Conservation (phyloP, 2,113 vertebrate genomes). For the Gnathonemus echidnorhynchus region DNA sequence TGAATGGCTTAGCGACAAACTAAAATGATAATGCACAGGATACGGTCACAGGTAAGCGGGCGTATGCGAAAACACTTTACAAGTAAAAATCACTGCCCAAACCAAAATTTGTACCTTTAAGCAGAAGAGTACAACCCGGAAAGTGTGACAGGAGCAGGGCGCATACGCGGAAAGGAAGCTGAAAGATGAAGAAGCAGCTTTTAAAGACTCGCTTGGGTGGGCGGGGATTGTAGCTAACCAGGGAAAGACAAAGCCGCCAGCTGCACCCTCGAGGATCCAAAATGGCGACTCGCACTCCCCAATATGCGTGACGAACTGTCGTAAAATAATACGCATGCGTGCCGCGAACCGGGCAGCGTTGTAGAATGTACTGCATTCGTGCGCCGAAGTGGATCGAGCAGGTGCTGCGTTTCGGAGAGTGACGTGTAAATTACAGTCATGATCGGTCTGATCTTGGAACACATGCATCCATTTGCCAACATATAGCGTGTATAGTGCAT, state of each 20-base stretch:
- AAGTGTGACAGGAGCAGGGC: neutral
- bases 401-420: neutral
- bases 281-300: neutral
- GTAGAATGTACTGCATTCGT: neutral
- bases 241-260: neutral
- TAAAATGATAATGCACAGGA: neutral
- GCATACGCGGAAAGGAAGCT: neutral
- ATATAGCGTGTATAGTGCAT: neutral
- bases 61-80: neutral
- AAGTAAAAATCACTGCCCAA: neutral
- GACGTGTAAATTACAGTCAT: neutral
- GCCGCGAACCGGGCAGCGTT: neutral
- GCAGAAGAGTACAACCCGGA: neutral
- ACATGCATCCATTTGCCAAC: neutral
- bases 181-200: neutral
- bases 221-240: neutral
- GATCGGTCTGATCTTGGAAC: neutral
- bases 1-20: neutral
- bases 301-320: neutral
- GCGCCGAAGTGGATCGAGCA: neutral
- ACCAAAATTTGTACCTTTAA: neutral
- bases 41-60: neutral
- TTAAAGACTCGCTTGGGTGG: neutral
- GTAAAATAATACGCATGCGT: neutral
- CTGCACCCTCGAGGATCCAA: neutral